Evolutionary conservation across 2,888 invertebrate species (phyloP), one percentile per base, ranked within the genome.

Genomic region (Lithophane semibrunnea): DNA sequence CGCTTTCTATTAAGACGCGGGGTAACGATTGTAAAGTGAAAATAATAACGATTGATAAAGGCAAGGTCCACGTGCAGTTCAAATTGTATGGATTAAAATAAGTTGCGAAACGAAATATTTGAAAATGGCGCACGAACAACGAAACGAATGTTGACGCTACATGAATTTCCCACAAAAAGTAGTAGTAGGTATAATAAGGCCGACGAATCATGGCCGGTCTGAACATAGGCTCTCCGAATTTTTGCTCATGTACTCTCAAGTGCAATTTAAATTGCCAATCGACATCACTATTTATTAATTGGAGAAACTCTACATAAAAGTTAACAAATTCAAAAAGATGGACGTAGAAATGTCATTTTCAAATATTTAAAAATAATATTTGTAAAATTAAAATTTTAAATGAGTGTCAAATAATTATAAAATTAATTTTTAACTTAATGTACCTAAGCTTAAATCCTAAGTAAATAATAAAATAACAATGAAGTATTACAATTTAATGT

Each of bases 361-460:
- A 85, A 83, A 88, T 83, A 80, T 79, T 80, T 56, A 16, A 70
- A 79, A 75, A 77, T 63, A 56, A 73, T 73, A 71, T 49, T 21
- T 73, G 63, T 79, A 72, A 82, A 79, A 81, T 80, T 67, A 64
- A 75, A 75, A 68, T 71, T 77, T 82, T 83, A 79, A 88, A 84
- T 84, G 89, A 80, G 86, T 88, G 87, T 88, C 88, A 89, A 88
- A 88, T 84, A 82, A 79, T 84, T 81, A 75, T 84, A 79, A 84
- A 82, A 72, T 56, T 83, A 84, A 70, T 68, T 75, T 81, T 80
- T 71, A 84, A 83, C 58, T 58, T 58, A 76, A 82, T 61, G 72
- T 77, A 76, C 12, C 21, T 85, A 85, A 86, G 79, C 58, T 73
- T 75, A 87, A 81, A 76, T 67, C 67, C 72, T 85, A 85, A 85